Evolutionary conservation across 1,140 invertebrate species (phyloP).

Genomic region (Streblospio benedicti): DNA sequence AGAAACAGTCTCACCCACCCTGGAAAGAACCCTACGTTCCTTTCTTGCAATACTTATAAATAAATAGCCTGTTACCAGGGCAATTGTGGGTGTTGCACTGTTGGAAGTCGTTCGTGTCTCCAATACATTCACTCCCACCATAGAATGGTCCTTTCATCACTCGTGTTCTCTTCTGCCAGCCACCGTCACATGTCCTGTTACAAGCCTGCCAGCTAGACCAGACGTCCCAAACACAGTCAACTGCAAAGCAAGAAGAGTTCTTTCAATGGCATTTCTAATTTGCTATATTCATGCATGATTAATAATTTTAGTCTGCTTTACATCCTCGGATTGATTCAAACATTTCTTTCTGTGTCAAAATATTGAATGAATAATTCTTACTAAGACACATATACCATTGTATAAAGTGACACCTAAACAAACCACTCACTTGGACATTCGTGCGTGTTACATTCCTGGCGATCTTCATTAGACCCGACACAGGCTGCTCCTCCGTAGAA

Average conservation of each 20-base stretch:
- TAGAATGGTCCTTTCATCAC: slow-evolving; percentile 29
- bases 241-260: slow-evolving; percentile 11
- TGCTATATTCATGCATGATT: not conserved
- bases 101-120: not conserved
- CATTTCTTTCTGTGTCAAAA: not conserved
- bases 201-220: slow-evolving; percentile 76
- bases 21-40: too few species aligned
- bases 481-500: slow-evolving; percentile 16
- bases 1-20: too few species aligned
- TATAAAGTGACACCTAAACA: not conserved
- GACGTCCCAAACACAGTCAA: slow-evolving; percentile 29
- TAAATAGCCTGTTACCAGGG: slow-evolving; percentile 8
- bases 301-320: not conserved
- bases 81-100: slow-evolving; percentile 15
- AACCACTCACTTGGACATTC: not conserved
- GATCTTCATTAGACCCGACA: slow-evolving; percentile 3
- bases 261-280: too few species aligned
- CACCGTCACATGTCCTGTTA: slow-evolving; percentile 80
- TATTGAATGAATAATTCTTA: not conserved
- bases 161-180: slow-evolving; percentile 59
- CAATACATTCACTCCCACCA: slow-evolving; percentile 28
- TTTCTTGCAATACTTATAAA: too few species aligned
- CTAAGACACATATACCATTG: not conserved
- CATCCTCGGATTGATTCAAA: not conserved
- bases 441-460: not conserved